A percentile compares a stretch with the other conserved stretches of the same genome.
Conservation (phyloP, 2,797 vertebrate species). For the Falco berigora region DNA sequence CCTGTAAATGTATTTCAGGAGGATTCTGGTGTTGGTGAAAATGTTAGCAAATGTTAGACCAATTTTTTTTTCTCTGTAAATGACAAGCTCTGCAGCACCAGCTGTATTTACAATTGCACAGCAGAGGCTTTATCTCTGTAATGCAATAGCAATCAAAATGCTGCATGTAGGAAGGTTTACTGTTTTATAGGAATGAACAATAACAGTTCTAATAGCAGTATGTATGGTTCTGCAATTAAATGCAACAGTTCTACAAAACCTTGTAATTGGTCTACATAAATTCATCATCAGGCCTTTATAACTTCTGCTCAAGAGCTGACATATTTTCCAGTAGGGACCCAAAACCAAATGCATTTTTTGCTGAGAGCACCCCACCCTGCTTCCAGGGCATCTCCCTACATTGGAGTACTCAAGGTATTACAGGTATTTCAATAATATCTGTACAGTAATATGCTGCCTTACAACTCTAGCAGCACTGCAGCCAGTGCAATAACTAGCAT, state of each 20-base stretch:
- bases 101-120: conserved; percentile 9
- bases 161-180: not conserved
- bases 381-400: not conserved
- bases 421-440: not conserved
- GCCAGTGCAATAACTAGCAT: not conserved
- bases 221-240: not conserved
- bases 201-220: not conserved
- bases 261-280: not conserved
- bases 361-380: not conserved
- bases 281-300: not conserved
- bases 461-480: not conserved
- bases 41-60: not conserved
- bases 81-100: not conserved
- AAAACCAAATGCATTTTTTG: not conserved
- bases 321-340: not conserved
- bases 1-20: not conserved
- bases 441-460: not conserved
- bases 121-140: not conserved
- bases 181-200: not conserved
- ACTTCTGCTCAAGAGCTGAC: not conserved
- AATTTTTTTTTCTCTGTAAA: not conserved
- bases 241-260: not conserved
- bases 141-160: not conserved
- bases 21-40: conserved; percentile 3
- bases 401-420: not conserved